These are phyloP conservation scores for Cyprinodon variegatus DNA, from an alignment of 2,113 vertebrate genomes.

Conservation along the genomic window DNA sequence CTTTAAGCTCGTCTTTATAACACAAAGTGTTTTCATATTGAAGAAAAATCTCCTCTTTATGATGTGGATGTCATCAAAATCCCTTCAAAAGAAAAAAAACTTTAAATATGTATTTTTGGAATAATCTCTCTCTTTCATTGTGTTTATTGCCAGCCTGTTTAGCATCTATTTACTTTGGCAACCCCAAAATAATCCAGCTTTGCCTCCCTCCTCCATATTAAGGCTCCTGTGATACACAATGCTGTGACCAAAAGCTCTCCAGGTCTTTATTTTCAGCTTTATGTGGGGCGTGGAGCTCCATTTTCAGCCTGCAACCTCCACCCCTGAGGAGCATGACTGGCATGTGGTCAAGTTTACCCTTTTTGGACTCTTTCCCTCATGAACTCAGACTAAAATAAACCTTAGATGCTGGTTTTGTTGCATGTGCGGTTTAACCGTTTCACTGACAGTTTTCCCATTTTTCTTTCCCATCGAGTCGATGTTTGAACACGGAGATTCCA, in stretches of 20 bases:
- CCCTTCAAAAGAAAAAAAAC: not conserved
- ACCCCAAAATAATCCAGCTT: conserved; percentile 30
- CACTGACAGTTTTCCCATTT: conserved; percentile 7
- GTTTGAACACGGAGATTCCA: not conserved
- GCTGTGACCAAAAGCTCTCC: conserved; percentile 38
- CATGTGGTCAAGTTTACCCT: conserved; percentile 63
- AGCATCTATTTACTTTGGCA: conserved; percentile 23
- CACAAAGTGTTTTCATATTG: conserved; percentile 12
- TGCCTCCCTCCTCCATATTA: conserved; percentile 34
- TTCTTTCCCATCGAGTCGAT: not conserved
- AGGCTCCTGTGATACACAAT: conserved; percentile 38
- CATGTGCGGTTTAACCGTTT: conserved; percentile 13
- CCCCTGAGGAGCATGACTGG: conserved; percentile 56
- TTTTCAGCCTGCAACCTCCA: conserved; percentile 55
- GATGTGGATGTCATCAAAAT: not conserved
- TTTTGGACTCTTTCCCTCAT: conserved; percentile 42
- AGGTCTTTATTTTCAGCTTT: conserved; percentile 69
- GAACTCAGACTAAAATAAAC: conserved; percentile 50
- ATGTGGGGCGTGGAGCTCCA: conserved; percentile 66
- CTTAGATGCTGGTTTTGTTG: conserved; percentile 39
- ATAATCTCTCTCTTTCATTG: not conserved
- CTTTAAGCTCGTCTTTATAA: conserved; percentile 65
- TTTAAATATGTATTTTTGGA: conserved; percentile 1
- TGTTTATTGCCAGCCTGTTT: conserved; percentile 23
- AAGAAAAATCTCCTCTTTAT: not conserved